Conservation (phyloP, 2,888 invertebrate species). For the Cantharis flavilabris region DNA sequence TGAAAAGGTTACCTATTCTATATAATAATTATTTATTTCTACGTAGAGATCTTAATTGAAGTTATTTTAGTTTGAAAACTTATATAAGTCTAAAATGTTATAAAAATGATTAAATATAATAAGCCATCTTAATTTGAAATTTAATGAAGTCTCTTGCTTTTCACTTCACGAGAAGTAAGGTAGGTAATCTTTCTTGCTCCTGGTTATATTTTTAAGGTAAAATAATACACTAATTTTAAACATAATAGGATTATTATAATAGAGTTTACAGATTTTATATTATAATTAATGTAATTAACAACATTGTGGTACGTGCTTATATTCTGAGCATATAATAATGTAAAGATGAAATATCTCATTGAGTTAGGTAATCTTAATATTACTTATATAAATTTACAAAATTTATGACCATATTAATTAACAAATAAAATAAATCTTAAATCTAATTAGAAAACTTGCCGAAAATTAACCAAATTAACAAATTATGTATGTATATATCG, state of each 20-base stretch:
- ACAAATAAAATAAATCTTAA: neutral
- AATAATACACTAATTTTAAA: neutral
- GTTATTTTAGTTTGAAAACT: too few relatives aligned
- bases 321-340: neutral
- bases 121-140: neutral
- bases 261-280: neutral
- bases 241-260: neutral
- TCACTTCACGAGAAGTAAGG: neutral
- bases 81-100: too few relatives aligned
- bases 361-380: neutral
- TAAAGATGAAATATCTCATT: neutral
- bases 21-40: too few relatives aligned
- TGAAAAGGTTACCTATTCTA: too few relatives aligned
- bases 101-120: neutral
- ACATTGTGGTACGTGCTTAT: neutral
- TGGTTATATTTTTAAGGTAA: neutral
- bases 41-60: too few relatives aligned
- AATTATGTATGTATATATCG: neutral
- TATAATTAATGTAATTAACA: neutral
- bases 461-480: neutral
- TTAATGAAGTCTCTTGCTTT: neutral
- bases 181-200: neutral
- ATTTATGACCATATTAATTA: neutral
- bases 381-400: neutral
- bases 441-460: neutral